These are phyloP conservation scores for Oceanodroma leucorhoa DNA, from an alignment of 2,797 vertebrate genomes.

Conservation along the genomic window DNA sequence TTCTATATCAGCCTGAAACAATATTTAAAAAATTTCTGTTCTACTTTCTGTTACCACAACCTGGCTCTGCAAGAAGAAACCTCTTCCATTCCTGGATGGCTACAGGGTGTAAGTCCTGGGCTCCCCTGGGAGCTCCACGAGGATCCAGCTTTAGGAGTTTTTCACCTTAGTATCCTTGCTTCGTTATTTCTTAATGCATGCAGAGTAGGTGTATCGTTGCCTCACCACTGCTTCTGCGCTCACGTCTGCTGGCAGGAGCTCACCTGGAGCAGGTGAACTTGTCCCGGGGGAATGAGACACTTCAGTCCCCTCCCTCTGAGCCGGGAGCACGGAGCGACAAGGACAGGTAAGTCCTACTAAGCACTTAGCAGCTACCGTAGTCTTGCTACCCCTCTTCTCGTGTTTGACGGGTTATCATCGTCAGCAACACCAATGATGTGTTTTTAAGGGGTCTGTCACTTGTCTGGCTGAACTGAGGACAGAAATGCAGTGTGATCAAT, in stretches of 20 bases:
- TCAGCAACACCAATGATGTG: rapidly evolving
- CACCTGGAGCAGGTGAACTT: background rate
- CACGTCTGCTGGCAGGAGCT: background rate
- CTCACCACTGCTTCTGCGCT: background rate
- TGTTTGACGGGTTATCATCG: background rate
- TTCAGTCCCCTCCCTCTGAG: background rate
- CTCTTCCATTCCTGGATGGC: background rate
- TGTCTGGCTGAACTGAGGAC: background rate
- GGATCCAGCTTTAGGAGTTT: background rate
- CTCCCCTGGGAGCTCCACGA: background rate
- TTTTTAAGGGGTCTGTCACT: background rate
- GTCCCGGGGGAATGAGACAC: background rate
- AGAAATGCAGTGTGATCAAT: background rate
- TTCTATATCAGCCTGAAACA: background rate
- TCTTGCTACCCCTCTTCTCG: rapidly evolving
- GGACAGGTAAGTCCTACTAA: background rate
- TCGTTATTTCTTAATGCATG: background rate
- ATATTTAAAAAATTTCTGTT: background rate
- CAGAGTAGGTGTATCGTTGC: background rate
- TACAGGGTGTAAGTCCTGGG: background rate
- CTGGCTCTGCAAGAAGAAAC: background rate
- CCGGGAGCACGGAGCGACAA: background rate
- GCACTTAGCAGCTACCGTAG: background rate
- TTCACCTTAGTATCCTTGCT: background rate
- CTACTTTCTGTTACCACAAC: background rate